These are phyloP conservation scores for Spilarctia lutea DNA, from an alignment of 2,888 invertebrate species.

Conservation along the genomic window DNA sequence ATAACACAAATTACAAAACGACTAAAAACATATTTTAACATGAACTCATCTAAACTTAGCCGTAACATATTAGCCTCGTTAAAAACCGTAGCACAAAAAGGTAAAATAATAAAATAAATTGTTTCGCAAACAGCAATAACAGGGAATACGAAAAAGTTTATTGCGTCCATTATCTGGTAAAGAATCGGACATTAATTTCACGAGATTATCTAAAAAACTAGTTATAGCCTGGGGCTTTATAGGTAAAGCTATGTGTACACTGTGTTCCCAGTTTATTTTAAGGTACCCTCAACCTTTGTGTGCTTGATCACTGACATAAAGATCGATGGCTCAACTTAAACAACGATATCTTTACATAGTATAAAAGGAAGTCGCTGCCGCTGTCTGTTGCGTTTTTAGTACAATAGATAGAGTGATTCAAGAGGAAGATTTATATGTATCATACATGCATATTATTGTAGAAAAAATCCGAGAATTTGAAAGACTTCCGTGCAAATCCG, in stretches of 20 bases:
- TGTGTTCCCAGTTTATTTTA: background rate
- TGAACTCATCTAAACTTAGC: background rate
- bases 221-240: background rate
- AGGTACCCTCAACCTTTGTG: background rate
- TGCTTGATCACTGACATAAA: background rate
- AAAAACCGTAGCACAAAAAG: constrained; percentile 5
- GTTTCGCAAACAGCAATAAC: constrained; percentile 6
- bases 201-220: constrained; percentile 17
- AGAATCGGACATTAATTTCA: constrained; percentile 15
- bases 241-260: background rate
- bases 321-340: no score
- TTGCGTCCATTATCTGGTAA: constrained; percentile 9
- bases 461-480: no score
- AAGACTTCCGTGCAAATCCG: no score
- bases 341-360: no score
- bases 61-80: background rate
- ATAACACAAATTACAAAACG: background rate
- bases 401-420: no score
- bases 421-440: no score
- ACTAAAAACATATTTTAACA: background rate
- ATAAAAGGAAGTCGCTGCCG: no score
- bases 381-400: no score
- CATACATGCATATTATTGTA: no score
- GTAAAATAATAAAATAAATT: constrained; percentile 10
- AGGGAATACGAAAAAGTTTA: constrained; percentile 8